Conservation (phyloP, 2,888 invertebrate species). For the Xestia c-nigrum region DNA sequence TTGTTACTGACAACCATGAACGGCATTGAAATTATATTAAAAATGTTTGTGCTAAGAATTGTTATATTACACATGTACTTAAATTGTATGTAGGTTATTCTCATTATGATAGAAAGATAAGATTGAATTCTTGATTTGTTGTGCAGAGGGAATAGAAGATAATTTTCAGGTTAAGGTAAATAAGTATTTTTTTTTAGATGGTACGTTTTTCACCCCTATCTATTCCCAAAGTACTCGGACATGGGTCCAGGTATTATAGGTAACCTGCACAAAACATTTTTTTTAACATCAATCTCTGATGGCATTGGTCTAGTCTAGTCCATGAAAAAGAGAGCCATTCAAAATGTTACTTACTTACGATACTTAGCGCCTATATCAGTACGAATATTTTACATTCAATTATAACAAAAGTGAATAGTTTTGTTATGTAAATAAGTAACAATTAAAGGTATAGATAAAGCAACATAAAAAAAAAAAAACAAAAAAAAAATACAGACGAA, state of each 20-base stretch:
- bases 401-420: no score
- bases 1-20: slow-evolving; percentile 21
- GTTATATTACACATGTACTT: not conserved
- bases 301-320: not conserved
- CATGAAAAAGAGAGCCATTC: not conserved
- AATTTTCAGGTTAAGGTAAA: not conserved
- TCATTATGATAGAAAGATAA: slow-evolving; percentile 1
- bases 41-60: slow-evolving; percentile 4
- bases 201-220: not conserved
- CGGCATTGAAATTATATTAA: slow-evolving; percentile 42
- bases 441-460: no score
- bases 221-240: not conserved
- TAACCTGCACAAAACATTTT: not conserved
- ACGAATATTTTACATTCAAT: no score
- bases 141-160: not conserved
- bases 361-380: no score
- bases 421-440: no score
- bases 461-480: no score
- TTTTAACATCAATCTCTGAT: not conserved
- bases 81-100: not conserved
- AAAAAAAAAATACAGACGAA: no score
- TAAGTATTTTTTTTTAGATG: not conserved
- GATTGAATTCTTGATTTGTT: not conserved
- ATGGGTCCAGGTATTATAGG: not conserved
- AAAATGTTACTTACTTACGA: no score